A percentile compares a stretch with the other conserved stretches of the same genome.
Evolutionary conservation across 2,797 vertebrate species (phyloP).

Genomic region (Phoxinus dragarum): DNA sequence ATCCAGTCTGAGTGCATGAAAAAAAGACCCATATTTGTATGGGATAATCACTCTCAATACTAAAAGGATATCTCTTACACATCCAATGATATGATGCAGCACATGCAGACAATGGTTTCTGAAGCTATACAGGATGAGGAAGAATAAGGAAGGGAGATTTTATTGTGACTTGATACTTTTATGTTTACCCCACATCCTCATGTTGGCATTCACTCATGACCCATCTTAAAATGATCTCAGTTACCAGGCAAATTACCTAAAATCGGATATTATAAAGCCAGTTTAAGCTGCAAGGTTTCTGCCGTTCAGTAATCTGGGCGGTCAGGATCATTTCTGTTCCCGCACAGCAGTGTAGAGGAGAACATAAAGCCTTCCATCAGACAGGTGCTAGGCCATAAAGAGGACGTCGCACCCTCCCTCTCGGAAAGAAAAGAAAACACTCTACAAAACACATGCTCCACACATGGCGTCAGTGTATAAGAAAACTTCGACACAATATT

Average conservation of each 20-base stretch:
- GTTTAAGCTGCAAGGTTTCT: conserved; percentile 23
- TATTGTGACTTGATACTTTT: conserved; percentile 54
- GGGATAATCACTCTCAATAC: conserved; percentile 25
- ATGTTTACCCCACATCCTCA: conserved; percentile 32
- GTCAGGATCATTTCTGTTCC: conserved; percentile 20
- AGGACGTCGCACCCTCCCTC: conserved; percentile 39
- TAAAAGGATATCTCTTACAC: conserved; percentile 37
- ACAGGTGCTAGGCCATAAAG: conserved; percentile 51
- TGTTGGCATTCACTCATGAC: conserved; percentile 20
- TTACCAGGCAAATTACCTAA: neutral
- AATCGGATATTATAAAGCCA: conserved; percentile 6
- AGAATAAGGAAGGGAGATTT: conserved; percentile 44
- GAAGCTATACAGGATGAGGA: conserved; percentile 6
- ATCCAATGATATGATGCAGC: conserved; percentile 42
- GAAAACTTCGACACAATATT: neutral
- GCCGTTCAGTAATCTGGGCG: conserved; percentile 32
- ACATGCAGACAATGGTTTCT: conserved; percentile 31
- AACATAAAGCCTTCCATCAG: conserved; percentile 49
- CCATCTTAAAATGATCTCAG: neutral
- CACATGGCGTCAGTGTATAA: conserved; percentile 37
- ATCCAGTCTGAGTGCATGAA: conserved; percentile 35
- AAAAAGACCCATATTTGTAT: conserved; percentile 20
- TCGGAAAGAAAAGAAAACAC: conserved; percentile 42
- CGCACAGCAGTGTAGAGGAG: conserved; percentile 19
- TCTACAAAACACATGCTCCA: conserved; percentile 38